A percentile compares a stretch with the other conserved stretches of the same genome.
Evolutionary conservation across 2,797 vertebrate genomes (phyloP).

Genomic region (Poliocrania exsul): DNA sequence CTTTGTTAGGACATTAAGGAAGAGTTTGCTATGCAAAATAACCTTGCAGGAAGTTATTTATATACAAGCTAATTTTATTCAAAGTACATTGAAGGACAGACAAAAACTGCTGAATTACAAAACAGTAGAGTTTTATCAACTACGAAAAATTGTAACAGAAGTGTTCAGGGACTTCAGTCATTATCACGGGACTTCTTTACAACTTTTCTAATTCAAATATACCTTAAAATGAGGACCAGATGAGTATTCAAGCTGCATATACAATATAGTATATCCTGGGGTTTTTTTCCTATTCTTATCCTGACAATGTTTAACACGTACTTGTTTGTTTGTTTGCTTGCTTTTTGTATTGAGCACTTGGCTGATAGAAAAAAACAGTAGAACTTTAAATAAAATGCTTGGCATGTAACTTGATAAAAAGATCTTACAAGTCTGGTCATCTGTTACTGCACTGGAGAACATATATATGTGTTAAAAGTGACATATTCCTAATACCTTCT

Average conservation of each 20-base stretch:
- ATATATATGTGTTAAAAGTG: background rate
- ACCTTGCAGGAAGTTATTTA: conserved; percentile 44
- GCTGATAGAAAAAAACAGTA: background rate
- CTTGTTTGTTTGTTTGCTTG: background rate
- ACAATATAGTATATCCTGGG: background rate
- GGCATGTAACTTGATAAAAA: background rate
- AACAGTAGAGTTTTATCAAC: background rate
- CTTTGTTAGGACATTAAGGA: background rate
- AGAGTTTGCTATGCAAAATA: background rate
- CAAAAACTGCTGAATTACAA: conserved; percentile 16
- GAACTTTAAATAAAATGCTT: background rate
- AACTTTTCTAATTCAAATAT: background rate
- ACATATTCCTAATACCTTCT: background rate
- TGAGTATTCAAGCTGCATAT: background rate
- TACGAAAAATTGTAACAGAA: background rate
- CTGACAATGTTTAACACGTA: background rate
- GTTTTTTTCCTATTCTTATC: background rate
- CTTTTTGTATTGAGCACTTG: background rate
- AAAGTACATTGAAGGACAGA: conserved; percentile 14
- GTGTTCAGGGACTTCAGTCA: background rate
- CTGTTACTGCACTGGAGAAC: background rate
- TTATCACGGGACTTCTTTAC: background rate
- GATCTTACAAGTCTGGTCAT: background rate
- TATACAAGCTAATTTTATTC: conserved; percentile 33
- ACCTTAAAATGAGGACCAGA: rapidly evolving